Evolutionary conservation across 2,888 invertebrate species (phyloP), one percentile per base, ranked within the genome.

Genomic region (Lymantria monacha): DNA sequence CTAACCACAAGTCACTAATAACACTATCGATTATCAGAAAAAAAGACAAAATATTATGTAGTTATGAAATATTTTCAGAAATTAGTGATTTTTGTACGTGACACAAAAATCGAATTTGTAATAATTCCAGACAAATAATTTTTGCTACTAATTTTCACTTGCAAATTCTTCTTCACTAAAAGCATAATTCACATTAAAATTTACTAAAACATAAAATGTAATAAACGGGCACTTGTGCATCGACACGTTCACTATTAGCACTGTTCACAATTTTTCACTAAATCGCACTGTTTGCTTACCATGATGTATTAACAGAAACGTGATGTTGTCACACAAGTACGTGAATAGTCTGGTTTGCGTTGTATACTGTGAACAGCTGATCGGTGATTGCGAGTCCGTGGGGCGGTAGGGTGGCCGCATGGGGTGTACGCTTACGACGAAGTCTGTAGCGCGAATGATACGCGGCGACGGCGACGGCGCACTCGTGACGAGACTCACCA

Each of bases 381-480:
- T 85, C 81, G 83, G 69, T 69, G 72, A 76, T 66, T 74, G 79
- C 72, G 76, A 69, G 69, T 70, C 73, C 68, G 69, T 51, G 58
- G 64, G 62, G 70, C 69, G 64, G 63, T 64, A 59, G 76, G 70
- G 75, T 70, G 72, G 70, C 68, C 73, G 76, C 71, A 72, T 73
- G 74, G 75, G 75, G 75, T 78, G 87, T 82, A 79, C 80, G 80
- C 69, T 74, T 66, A 69, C 77, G 69, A 65, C 78, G 84, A 77
- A 74, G 85, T 79, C 81, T 78, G 85, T 79, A 79, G 81, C 82
- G 83, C 85, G 85, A 90, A 85, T 90, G 90, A 80, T 80, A 80
- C 79, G 81, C 76, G 76, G 66, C 76, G 73, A 70, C 74, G 69
- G 79, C 81, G 81, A 76, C 85, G 85, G 87, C 85, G 87, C 87